A percentile compares a stretch with the other conserved stretches of the same genome.
Conservation (phyloP, 1,140 invertebrate genomes). For the Scaptomyza montana region DNA sequence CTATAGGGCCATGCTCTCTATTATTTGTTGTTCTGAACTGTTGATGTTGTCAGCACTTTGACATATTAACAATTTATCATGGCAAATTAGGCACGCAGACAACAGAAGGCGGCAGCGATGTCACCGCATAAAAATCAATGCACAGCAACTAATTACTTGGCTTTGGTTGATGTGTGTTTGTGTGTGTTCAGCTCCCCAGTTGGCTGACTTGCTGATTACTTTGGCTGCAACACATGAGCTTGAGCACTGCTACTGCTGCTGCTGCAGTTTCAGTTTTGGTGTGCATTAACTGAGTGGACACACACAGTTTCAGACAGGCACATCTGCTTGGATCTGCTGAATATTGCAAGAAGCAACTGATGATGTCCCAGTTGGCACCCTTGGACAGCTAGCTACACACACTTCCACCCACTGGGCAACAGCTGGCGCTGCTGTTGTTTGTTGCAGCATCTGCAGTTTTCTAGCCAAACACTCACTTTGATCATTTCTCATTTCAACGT, state of each 20-base stretch:
- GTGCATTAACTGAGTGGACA: conserved; percentile 70
- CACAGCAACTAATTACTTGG: conserved; percentile 74
- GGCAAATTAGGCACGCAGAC: conserved; percentile 63
- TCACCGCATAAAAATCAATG: conserved; percentile 72
- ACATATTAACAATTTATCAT: conserved; percentile 79
- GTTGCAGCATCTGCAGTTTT: conserved; percentile 50
- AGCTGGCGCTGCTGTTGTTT: conserved; percentile 64
- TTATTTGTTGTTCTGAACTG: conserved; percentile 23
- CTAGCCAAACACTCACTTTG: conserved; percentile 76
- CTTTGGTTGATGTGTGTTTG: not conserved
- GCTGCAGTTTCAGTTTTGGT: conserved; percentile 64
- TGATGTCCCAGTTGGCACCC: conserved; percentile 64
- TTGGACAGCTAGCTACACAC: conserved; percentile 25
- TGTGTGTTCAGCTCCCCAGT: conserved; percentile 10
- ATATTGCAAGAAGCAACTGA: conserved; percentile 68
- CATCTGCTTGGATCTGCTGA: conserved; percentile 48
- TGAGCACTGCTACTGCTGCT: conserved; percentile 31
- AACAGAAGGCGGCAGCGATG: conserved; percentile 20
- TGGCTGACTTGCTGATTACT: conserved; percentile 68
- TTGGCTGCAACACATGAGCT: conserved; percentile 46
- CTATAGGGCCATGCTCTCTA: conserved; percentile 15
- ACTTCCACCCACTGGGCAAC: conserved; percentile 30
- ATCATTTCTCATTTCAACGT: conserved; percentile 75
- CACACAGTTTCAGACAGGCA: conserved; percentile 18
- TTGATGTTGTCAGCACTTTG: conserved; percentile 54